These are phyloP conservation scores for Sthenelais limicola DNA, from an alignment of 2,888 invertebrate genomes.

Conservation along the genomic window DNA sequence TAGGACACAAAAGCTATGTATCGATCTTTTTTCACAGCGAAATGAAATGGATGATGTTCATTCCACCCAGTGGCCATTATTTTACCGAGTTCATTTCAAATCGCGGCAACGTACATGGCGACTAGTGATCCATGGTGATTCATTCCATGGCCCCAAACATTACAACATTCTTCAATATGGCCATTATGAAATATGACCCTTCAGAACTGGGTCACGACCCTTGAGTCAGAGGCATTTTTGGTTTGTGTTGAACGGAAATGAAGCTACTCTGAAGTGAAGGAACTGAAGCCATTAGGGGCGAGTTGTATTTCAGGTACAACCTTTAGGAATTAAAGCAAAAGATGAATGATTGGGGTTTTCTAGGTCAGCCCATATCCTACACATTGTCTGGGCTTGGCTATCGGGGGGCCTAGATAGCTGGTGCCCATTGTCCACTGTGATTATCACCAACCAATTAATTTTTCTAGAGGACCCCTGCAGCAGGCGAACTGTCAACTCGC, in stretches of 20 bases:
- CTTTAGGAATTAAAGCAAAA: slow-evolving; percentile 25
- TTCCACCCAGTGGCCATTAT: too few species aligned
- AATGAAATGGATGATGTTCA: too few species aligned
- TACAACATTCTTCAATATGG: slow-evolving; percentile 38
- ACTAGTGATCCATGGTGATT: slow-evolving; percentile 33
- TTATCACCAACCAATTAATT: slow-evolving; percentile 30
- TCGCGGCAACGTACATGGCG: too few species aligned
- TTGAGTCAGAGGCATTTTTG: slow-evolving; percentile 37
- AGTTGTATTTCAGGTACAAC: slow-evolving; percentile 33
- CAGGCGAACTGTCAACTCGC: slow-evolving; percentile 27
- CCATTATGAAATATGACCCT: slow-evolving; percentile 39
- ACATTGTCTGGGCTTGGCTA: slow-evolving; percentile 16
- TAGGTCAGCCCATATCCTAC: slow-evolving; percentile 24
- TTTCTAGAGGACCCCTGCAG: slow-evolving; percentile 34
- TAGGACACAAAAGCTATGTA: too few species aligned
- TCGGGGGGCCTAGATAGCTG: slow-evolving; percentile 14
- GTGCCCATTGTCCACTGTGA: slow-evolving; percentile 31
- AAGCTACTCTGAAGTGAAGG: slow-evolving; percentile 20
- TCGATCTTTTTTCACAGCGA: too few species aligned
- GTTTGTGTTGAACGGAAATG: slow-evolving; percentile 39
- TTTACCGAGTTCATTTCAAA: too few species aligned
- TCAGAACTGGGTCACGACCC: slow-evolving; percentile 32
- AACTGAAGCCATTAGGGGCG: slow-evolving; percentile 14
- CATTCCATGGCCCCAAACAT: slow-evolving; percentile 21
- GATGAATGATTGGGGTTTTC: slow-evolving; percentile 1